A percentile compares a stretch with the other conserved stretches of the same genome.
Evolutionary conservation across 2,888 invertebrate genomes (phyloP).

Genomic region (Diabrotica balteata): DNA sequence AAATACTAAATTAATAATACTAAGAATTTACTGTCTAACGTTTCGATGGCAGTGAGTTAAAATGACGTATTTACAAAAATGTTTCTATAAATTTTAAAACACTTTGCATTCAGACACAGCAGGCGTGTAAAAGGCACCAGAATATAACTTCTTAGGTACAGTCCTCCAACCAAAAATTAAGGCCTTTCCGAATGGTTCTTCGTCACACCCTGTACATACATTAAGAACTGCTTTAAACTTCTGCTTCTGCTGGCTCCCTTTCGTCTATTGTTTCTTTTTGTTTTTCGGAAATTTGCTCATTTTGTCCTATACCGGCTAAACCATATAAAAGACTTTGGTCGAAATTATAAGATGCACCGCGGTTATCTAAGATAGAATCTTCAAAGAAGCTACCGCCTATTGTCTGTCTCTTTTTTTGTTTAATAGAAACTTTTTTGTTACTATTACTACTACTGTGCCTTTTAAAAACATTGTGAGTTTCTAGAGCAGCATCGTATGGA

Average conservation of each 20-base stretch:
- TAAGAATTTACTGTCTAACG: conserved; percentile 13
- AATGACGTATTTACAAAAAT: conserved; percentile 5
- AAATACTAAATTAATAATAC: conserved; percentile 38
- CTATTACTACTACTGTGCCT: conserved; percentile 50
- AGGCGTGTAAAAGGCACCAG: conserved; percentile 74
- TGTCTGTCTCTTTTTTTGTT: conserved; percentile 71
- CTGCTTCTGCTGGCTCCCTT: conserved; percentile 83
- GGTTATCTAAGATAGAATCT: conserved; percentile 55
- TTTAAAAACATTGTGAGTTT: conserved; percentile 64
- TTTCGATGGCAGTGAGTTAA: conserved; percentile 19
- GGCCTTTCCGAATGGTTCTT: conserved; percentile 83
- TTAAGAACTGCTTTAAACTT: conserved; percentile 82
- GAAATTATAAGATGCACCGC: conserved; percentile 54
- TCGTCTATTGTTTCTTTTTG: conserved; percentile 73
- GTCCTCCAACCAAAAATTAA: conserved; percentile 79
- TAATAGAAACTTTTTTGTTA: conserved; percentile 37
- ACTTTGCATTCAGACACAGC: conserved; percentile 68
- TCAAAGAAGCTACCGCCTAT: conserved; percentile 75
- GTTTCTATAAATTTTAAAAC: conserved; percentile 39
- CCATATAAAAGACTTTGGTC: conserved; percentile 69
- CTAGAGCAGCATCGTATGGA: conserved; percentile 29
- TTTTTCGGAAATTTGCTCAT: conserved; percentile 65
- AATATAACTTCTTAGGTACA: conserved; percentile 75
- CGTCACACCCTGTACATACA: conserved; percentile 76
- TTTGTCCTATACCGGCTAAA: conserved; percentile 74